Base-by-base conservation (phyloP, 2,113 vertebrate species). In the Xiphorhynchus elegans region DNA sequence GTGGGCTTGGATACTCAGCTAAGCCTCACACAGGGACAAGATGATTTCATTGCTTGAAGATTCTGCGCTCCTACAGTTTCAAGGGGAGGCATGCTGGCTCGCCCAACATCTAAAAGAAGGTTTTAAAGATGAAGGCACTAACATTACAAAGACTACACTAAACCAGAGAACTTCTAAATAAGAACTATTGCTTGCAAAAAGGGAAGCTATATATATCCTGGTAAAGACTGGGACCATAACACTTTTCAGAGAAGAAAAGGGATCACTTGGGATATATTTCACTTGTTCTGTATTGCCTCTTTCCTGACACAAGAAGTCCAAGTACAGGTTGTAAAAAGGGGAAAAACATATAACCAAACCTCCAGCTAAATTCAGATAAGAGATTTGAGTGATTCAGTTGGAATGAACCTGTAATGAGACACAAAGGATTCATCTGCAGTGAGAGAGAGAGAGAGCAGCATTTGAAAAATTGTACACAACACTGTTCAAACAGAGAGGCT, bases 401-500 rank as follows among this genome's bases (percentile, higher is more conserved):
- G 87, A 96, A 97, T 81, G 91, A 93, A 97, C 93, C 97, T 94
- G 93, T 90, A 94, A 81, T 89, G 84, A 96, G 81, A 97, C 84
- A 97, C 90, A 97, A 97, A 97, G 82, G 87, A 78, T 96, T 84
- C 92, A 94, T 70, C 84, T 82, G 91, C 87, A 89, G 91, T 89
- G 77, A 76, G 56, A 95, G 82, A 85, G 68, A 85, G 68, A 82
- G 56, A 92, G 46, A 93, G 72, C 58, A 88, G 84, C 90, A 94
- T 95, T 91, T 92, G 78, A 88, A 87, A 94, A 96, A 86, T 13
- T 50, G 39, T 59, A 92, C 72, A 93, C 39, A 95, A 81, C 31
- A 90, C 67, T 23, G 21, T 90, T 96, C 89, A 77, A 88, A 88
- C 26, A 67, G 28, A 23, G 46, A 23, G 13, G 24, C 18, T 70